A percentile compares a stretch with the other conserved stretches of the same genome.
These are phyloP conservation scores for Pseudorectes ferrugineus DNA, from an alignment of 2,113 vertebrate genomes.

Conservation along the genomic window DNA sequence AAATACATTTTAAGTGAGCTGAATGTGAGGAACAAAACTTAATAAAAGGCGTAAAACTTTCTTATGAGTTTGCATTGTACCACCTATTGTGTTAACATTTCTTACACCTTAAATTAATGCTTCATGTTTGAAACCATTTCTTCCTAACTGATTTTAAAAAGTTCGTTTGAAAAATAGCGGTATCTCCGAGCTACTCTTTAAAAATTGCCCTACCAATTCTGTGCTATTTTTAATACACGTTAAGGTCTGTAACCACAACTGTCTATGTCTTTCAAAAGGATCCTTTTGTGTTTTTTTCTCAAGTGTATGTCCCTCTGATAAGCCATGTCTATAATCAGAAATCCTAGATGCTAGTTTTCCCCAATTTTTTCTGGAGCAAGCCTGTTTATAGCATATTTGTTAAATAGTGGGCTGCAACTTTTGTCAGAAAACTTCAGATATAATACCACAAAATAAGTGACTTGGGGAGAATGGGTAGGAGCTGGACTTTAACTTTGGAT, in stretches of 20 bases:
- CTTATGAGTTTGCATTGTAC: neutral
- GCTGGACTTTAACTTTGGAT: neutral
- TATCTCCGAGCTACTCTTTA: rapidly evolving
- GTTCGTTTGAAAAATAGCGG: neutral
- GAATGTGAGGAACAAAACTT: neutral
- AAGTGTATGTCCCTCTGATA: neutral
- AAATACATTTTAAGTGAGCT: neutral
- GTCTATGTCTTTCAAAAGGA: neutral
- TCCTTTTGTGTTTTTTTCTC: neutral
- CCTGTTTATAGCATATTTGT: neutral
- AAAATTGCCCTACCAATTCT: neutral
- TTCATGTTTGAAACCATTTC: neutral
- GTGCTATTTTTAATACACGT: neutral
- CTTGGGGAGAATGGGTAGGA: neutral
- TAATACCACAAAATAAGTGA: neutral
- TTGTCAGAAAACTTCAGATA: neutral
- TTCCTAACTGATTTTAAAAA: neutral
- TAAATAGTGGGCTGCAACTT: neutral
- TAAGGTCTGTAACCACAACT: neutral
- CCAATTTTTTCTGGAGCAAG: neutral
- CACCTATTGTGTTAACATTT: neutral
- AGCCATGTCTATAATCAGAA: neutral
- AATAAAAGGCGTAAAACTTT: neutral
- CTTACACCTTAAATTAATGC: neutral
- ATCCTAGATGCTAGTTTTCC: neutral